These are phyloP conservation scores for Zaprionus africanus DNA, from an alignment of 1,140 invertebrate species.

Conservation along the genomic window DNA sequence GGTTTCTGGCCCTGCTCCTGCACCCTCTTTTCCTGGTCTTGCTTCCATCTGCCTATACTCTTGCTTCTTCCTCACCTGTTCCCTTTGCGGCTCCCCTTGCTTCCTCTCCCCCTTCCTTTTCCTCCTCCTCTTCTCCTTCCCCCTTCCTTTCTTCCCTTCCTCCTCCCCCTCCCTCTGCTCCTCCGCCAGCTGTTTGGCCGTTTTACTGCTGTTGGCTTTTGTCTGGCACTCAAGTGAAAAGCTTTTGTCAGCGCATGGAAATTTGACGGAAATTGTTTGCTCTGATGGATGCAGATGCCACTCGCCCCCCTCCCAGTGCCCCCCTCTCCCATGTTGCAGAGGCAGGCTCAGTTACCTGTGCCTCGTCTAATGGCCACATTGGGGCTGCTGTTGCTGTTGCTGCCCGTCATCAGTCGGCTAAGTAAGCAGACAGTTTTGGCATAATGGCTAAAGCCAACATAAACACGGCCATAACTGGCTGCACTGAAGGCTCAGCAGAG, in stretches of 20 bases:
- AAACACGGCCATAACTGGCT: constrained; percentile 48
- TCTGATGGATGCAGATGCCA: constrained; percentile 73
- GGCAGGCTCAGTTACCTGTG: constrained; percentile 41
- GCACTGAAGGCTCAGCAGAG: constrained; percentile 32
- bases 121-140: background rate
- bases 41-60: too few relatives aligned
- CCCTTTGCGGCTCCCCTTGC: background rate
- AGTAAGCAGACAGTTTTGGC: constrained; percentile 73
- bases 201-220: constrained; percentile 61
- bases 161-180: background rate
- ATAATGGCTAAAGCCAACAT: constrained; percentile 56
- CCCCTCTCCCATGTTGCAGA: background rate
- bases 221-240: constrained; percentile 79
- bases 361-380: constrained; percentile 51
- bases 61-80: too few relatives aligned
- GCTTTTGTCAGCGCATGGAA: constrained; percentile 80
- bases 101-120: background rate
- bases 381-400: background rate
- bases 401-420: constrained; percentile 35
- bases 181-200: constrained; percentile 26
- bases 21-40: too few relatives aligned
- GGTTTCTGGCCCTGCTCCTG: too few relatives aligned
- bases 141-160: background rate
- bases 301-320: background rate
- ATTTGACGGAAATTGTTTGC: constrained; percentile 81